Base-by-base conservation (phyloP, 53 echinoderm and acorn worm genomes). In the Stichopus horrens region DNA sequence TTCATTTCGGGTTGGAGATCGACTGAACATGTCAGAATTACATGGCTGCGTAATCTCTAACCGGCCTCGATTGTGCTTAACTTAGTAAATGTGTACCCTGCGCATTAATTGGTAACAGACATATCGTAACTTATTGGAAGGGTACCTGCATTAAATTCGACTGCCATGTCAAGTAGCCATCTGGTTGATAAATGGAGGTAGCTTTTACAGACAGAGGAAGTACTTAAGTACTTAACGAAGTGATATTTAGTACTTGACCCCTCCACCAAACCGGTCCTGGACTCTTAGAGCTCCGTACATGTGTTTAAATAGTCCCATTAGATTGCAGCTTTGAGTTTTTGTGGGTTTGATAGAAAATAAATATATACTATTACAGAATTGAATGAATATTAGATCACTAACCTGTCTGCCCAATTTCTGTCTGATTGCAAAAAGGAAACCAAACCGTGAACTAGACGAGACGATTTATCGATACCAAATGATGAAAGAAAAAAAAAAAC, bases 181-280 rank as follows among this genome's bases (percentile, higher is more conserved):
- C 81, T 81, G 81, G 81, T 56, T 81, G 19, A 57, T 81, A 81
- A 56, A 23, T 20, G 58, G n/a, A 57, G 19, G 20, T 18, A 71
- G 71, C 71, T 7, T 71, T 18, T 5, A 58, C 57, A 81, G 81
- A 81, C 81, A 81, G 81, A 81, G 81, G 81, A 81, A 81, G 81
- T 56, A 58, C 52, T 81, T 81, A 81, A 81, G 20, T n/a, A 81
- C 81, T 81, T 58, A 81, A 57, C 58, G 19, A 58, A 58, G 56
- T 57, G 11, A 81, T 81, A 81, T 56, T 58, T 81, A 71, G 81
- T 81, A 58, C 81, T 81, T 81, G 81, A 81, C 81, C 81, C 55
- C 37, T 37, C 37, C 57, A 81, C 58, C 57, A 55, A 81, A 81
- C 5, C 23, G 57, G 56, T 19, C 81, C 18, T 71, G 71, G 71